phyloP scores from a whole-genome alignment of 2,113 vertebrate species.

The Lepus americanus region DNA sequence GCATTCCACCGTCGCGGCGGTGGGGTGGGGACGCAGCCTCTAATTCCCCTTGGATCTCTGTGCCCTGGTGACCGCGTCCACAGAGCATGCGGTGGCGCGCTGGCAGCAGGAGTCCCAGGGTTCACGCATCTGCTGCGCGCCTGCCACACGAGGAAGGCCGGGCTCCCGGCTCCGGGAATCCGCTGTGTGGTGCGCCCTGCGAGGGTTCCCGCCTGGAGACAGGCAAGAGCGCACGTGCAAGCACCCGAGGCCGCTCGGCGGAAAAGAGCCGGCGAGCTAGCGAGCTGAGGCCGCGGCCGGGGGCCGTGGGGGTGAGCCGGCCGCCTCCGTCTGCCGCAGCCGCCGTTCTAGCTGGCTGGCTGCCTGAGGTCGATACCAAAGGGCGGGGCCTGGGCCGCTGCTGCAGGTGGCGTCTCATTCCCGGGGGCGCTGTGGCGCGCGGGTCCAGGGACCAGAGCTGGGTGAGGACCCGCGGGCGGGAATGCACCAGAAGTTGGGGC shows the following conservation, averaged over 20 bases:
- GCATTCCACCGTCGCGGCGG: background rate
- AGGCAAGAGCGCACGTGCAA: background rate
- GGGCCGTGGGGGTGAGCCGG: background rate
- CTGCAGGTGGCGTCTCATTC: background rate
- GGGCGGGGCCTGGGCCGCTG: background rate
- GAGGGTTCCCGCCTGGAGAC: background rate
- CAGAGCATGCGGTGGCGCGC: background rate
- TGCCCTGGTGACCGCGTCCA: background rate
- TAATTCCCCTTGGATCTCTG: background rate
- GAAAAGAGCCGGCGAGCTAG: too few species aligned
- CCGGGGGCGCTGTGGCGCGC: background rate
- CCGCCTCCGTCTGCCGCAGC: background rate
- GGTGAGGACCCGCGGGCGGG: too few species aligned
- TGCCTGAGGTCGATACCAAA: background rate
- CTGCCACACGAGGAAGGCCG: background rate
- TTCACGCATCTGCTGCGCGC: background rate
- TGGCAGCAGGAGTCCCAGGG: background rate
- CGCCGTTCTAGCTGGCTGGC: background rate
- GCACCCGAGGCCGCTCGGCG: too few species aligned
- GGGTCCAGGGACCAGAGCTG: background rate
- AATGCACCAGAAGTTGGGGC: background rate
- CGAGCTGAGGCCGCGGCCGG: background rate
- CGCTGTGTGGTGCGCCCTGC: rapidly evolving
- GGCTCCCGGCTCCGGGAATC: background rate
- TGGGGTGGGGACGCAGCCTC: background rate